Percentiles rank a stretch among this genome's conserved stretches.
These are phyloP conservation scores for Notamacropus eugenii DNA, from an alignment of 2,797 vertebrate genomes.

Conservation along the genomic window DNA sequence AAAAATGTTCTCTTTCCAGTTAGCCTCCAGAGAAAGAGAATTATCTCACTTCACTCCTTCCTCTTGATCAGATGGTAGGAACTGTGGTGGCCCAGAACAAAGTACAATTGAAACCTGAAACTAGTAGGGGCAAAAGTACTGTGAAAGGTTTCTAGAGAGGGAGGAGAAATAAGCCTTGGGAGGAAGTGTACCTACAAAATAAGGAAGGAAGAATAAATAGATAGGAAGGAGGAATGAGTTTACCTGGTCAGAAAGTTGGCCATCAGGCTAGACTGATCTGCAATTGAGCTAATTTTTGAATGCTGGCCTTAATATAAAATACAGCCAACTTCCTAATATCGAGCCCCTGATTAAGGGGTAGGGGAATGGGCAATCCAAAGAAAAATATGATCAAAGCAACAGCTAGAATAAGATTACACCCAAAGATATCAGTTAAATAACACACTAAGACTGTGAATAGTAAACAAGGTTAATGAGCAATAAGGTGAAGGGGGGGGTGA, in stretches of 20 bases:
- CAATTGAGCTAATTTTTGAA: background rate
- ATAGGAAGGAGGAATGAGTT: background rate
- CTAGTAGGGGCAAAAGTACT: background rate
- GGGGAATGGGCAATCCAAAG: conserved; percentile 31
- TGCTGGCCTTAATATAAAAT: background rate
- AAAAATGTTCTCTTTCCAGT: background rate
- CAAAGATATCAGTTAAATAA: conserved; percentile 53
- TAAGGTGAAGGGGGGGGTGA: background rate
- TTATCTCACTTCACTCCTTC: background rate
- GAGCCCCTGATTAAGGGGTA: conserved; percentile 26
- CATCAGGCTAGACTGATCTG: background rate
- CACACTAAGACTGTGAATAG: conserved; percentile 4
- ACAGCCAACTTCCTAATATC: conserved; percentile 48
- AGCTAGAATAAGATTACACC: conserved; percentile 40
- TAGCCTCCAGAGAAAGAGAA: background rate
- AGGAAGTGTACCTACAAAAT: background rate
- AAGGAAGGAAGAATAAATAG: background rate
- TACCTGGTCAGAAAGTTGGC: background rate
- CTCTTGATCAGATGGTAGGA: background rate
- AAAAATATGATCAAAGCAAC: conserved; percentile 40
- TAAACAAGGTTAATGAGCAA: background rate
- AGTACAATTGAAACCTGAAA: background rate
- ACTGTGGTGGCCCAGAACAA: background rate
- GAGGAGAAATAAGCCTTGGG: background rate
- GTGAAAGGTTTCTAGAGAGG: background rate